Conservation (phyloP, 2,113 vertebrate species). For the Dipodomys merriami region DNA sequence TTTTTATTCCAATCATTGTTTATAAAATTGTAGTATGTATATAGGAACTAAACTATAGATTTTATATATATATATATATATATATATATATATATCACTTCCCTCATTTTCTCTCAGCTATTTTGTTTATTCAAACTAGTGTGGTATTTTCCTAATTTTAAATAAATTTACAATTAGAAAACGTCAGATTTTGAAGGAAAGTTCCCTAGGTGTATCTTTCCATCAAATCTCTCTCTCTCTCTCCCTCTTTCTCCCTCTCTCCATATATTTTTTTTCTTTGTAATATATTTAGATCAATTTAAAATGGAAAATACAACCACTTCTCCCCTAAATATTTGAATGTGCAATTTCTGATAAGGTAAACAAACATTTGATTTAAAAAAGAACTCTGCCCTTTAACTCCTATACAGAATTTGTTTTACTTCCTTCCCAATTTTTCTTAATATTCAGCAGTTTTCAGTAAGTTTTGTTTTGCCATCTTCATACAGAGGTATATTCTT, state of each 20-base stretch:
- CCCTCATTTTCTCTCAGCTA: neutral
- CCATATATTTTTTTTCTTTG: neutral
- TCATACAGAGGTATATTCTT: too few species aligned
- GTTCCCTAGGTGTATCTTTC: neutral
- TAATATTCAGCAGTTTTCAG: too few species aligned
- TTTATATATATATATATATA: neutral
- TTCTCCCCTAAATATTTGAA: neutral
- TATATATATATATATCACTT: neutral
- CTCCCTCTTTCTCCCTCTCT: neutral
- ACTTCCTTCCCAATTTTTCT: too few species aligned
- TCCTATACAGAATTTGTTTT: too few species aligned
- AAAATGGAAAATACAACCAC: constrained; percentile 39
- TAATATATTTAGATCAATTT: neutral
- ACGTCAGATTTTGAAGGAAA: constrained; percentile 21
- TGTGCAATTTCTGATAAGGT: constrained; percentile 4
- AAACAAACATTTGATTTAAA: neutral
- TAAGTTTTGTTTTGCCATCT: too few species aligned
- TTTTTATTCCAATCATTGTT: constrained; percentile 7
- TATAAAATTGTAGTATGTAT: neutral
- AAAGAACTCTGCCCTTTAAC: too few species aligned
- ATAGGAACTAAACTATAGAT: neutral
- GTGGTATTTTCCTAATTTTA: neutral
- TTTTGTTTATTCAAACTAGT: constrained; percentile 15
- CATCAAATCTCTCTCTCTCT: neutral
- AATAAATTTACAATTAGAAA: constrained; percentile 54